phyloP scores from a whole-genome alignment of 2,797 vertebrate species.

The Emydoidea blandingii region DNA sequence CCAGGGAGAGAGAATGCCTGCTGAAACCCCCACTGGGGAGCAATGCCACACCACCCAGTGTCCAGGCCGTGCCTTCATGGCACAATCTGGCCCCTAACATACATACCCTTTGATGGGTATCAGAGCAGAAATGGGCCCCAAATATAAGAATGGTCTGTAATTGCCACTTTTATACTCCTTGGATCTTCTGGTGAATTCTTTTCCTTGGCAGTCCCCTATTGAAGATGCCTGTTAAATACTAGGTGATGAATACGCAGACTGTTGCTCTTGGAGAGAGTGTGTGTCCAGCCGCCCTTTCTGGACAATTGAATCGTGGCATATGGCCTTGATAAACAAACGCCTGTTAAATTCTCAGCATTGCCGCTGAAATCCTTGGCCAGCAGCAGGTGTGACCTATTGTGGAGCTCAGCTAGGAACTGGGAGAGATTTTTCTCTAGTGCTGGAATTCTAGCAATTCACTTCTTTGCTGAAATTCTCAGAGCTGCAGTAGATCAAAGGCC shows the following conservation, averaged over 20 bases:
- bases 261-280: constrained; percentile 16
- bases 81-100: background rate
- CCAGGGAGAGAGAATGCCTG: background rate
- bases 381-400: background rate
- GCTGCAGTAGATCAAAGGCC: background rate
- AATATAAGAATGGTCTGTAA: background rate
- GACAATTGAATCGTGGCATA: constrained; percentile 22
- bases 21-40: background rate
- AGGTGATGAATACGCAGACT: constrained; percentile 14
- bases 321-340: background rate
- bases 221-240: constrained; percentile 39
- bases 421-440: background rate
- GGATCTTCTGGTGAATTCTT: background rate
- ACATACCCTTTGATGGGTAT: background rate
- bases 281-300: constrained; percentile 53
- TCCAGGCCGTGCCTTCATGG: background rate
- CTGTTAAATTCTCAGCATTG: background rate
- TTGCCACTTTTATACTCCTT: constrained; percentile 27
- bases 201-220: constrained; percentile 37
- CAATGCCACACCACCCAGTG: background rate
- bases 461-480: background rate
- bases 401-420: rapidly evolving
- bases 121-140: background rate
- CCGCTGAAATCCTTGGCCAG: constrained; percentile 22
- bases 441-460: background rate